Percentiles rank a stretch among this genome's conserved stretches.
Conservation (phyloP, 2,797 vertebrate genomes). For the Rhinoraja longicauda region DNA sequence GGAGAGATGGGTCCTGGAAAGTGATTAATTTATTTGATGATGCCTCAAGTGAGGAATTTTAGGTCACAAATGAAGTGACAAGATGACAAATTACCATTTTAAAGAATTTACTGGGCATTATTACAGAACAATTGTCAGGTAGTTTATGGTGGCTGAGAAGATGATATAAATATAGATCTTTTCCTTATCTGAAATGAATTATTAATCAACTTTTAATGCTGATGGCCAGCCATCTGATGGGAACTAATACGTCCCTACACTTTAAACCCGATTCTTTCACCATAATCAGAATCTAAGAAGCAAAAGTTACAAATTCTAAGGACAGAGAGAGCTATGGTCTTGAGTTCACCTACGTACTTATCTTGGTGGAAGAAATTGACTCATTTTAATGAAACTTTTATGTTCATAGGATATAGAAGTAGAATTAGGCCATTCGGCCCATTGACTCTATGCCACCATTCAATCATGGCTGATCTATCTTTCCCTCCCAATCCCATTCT, state of each 20-base stretch:
- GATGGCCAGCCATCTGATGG: conserved; percentile 76
- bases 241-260: conserved; percentile 75
- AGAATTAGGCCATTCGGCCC: too few relatives aligned
- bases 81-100: conserved; percentile 99
- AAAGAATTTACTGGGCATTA: conserved; percentile 99
- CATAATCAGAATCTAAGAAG: conserved; percentile 73
- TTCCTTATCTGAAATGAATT: conserved; percentile 83
- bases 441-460: too few relatives aligned
- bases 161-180: conserved; percentile 90
- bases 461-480: too few relatives aligned
- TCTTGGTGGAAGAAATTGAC: conserved; percentile 67
- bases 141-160: conserved; percentile 92
- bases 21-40: conserved; percentile 99
- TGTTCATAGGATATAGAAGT: too few relatives aligned
- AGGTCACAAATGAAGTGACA: conserved; percentile 99
- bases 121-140: conserved; percentile 99
- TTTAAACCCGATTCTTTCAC: conserved; percentile 77
- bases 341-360: too few relatives aligned
- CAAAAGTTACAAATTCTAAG: conserved; percentile 61
- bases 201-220: conserved; percentile 84
- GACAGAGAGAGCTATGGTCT: neutral
- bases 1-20: conserved; percentile 99
- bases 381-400: conserved; percentile 61
- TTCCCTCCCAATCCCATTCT: too few relatives aligned
- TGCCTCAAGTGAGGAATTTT: conserved; percentile 99